A percentile compares a stretch with the other conserved stretches of the same genome.
Evolutionary conservation across 2,113 vertebrate genomes (phyloP).

Genomic region (Spea multiplicata): DNA sequence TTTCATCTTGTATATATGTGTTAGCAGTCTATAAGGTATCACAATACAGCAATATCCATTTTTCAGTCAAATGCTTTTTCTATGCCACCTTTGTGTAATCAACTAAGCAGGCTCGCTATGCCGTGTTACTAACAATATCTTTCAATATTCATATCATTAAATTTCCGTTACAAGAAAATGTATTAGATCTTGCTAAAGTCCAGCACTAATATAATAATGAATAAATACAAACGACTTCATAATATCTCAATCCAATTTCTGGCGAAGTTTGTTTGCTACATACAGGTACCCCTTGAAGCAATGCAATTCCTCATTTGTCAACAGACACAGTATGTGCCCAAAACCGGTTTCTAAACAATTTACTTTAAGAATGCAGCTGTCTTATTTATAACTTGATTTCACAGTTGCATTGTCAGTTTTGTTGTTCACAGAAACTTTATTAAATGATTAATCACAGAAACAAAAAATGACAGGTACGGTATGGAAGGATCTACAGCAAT

Average conservation of each 20-base stretch:
- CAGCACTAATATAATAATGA: background rate
- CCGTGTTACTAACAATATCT: too few species aligned
- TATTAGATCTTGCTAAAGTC: background rate
- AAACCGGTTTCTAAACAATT: conserved; percentile 40
- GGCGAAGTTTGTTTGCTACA: background rate
- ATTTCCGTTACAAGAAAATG: background rate
- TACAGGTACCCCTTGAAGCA: conserved; percentile 29
- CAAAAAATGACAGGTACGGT: conserved; percentile 14
- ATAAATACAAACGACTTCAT: conserved; percentile 1
- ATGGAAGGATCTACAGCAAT: background rate
- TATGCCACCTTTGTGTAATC: too few species aligned
- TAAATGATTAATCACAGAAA: conserved; percentile 41
- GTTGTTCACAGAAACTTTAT: conserved; percentile 35
- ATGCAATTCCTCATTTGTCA: conserved; percentile 36
- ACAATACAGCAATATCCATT: too few species aligned
- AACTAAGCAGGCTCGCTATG: too few species aligned
- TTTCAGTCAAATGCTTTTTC: too few species aligned
- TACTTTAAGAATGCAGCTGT: conserved; percentile 28
- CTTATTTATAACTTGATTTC: conserved; percentile 39
- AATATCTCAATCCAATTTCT: background rate
- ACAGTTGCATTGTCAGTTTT: conserved; percentile 25
- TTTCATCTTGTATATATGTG: too few species aligned
- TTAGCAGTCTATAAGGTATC: too few species aligned
- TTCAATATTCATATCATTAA: background rate
- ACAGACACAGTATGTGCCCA: conserved; percentile 37